Evolutionary conservation across 37 sponge, comb jelly and placozoan species (phyloP), one percentile per base, ranked within the genome.

Genomic region (Diacarnus erythraeanus): DNA sequence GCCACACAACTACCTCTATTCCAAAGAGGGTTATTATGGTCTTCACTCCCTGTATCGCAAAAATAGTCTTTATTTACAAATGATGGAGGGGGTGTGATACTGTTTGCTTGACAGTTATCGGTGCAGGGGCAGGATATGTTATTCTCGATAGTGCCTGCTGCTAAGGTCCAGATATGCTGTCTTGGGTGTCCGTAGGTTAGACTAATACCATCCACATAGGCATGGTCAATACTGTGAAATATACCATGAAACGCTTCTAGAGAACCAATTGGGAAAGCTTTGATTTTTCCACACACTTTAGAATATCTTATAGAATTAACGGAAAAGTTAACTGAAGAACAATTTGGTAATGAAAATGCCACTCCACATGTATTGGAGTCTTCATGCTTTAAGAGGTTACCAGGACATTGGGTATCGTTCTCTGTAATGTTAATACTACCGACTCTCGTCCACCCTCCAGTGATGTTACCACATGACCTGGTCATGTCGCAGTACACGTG

Each of bases 401-500:
- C 35, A 30, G 77, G 77, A 76, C 77, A 76, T 15, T 33, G 12
- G 29, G 1, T 59, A 21, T 9, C 8, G 22, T 23, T 2, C 3
- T 76, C 37, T 6, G 61, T 60, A 23, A 60, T 60, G 42, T 76
- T 64, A 5, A 76, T 31, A 25, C 2, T 8, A 23, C 42, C 64
- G 42, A 76, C 42, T 42, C 42, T 76, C 64, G 26, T 76, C 77
- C 77, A 76, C 25, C 63, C 63, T 38, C 77, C 64, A 60, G 61
- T n/a, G 22, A 60, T 57, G 10, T 59, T 59, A 34, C 42, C 42
- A 27, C 77, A 76, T 21, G 42, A 43, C 77, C 77, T 61, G 44
- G 61, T 61, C 77, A 76, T 76, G 42, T 76, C 77, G 22, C 77
- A 76, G 27, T 61, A 76, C 64, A 76, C 54, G 4, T 30, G 61